Percentiles rank a stretch among this genome's conserved stretches.
phyloP scores from a whole-genome alignment of 2,113 vertebrate species.

The Phaetusa simplex region DNA sequence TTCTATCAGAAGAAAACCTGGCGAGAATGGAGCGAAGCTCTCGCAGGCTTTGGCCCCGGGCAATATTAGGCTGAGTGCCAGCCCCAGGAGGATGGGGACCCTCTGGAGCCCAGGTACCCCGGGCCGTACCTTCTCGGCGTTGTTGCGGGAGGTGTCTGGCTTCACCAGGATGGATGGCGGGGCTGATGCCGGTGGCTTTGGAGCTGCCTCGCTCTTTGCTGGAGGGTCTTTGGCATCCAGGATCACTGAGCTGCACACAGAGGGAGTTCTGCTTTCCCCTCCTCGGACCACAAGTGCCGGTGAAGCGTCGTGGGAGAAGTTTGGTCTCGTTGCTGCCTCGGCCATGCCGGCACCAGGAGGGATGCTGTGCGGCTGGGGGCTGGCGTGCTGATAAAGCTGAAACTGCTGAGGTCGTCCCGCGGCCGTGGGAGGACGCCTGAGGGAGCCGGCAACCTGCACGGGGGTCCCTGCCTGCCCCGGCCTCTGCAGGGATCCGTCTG shows the following conservation, averaged over 20 bases:
- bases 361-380: not conserved
- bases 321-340: slow-evolving; percentile 73
- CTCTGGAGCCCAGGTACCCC: accelerated
- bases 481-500: slow-evolving; percentile 78
- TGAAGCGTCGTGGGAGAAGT: slow-evolving; percentile 46
- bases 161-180: slow-evolving; percentile 92
- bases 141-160: slow-evolving; percentile 84
- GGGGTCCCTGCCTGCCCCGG: slow-evolving; percentile 64
- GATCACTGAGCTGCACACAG: slow-evolving; percentile 72
- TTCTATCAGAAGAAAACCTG: accelerated
- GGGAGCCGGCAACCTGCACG: slow-evolving; percentile 56
- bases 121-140: slow-evolving; percentile 83
- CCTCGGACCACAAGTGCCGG: not conserved
- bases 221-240: slow-evolving; percentile 75
- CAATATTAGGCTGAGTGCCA: accelerated
- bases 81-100: not conserved
- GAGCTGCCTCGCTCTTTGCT: slow-evolving; percentile 67
- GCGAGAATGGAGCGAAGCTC: not conserved
- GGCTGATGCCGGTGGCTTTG: slow-evolving; percentile 67
- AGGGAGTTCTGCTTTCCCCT: slow-evolving; percentile 62
- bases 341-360: not conserved
- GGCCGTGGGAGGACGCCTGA: slow-evolving; percentile 58
- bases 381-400: slow-evolving; percentile 70
- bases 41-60: accelerated
- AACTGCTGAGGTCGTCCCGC: slow-evolving; percentile 58